These are phyloP conservation scores for Drosophila ezoana DNA, from an alignment of 2,888 invertebrate species.

Conservation along the genomic window DNA sequence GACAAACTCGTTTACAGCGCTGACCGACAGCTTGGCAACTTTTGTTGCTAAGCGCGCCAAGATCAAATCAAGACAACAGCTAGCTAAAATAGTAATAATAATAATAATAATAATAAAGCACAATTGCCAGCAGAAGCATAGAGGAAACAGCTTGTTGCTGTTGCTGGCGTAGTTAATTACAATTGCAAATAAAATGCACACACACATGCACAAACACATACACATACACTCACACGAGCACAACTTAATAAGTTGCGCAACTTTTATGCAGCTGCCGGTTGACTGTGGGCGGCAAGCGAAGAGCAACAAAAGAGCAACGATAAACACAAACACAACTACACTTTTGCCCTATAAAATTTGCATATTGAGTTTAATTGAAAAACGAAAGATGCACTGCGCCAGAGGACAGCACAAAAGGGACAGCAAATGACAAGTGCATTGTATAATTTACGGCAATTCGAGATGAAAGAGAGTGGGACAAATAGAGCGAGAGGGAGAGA, in stretches of 20 bases:
- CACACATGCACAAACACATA: conserved; percentile 18
- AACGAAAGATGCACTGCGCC: conserved; percentile 17
- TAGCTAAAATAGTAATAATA: conserved; percentile 11
- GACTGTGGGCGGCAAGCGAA: conserved; percentile 20
- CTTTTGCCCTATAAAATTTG: conserved; percentile 68
- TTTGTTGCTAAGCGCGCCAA: conserved; percentile 71
- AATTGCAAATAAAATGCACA: conserved; percentile 72
- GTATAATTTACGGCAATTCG: background rate
- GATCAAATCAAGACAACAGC: conserved; percentile 58
- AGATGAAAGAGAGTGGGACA: background rate
- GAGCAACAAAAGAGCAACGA: background rate
- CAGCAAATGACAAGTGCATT: conserved; percentile 27
- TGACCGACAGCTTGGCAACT: conserved; percentile 46
- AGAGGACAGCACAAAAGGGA: conserved; percentile 12
- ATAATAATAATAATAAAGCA: conserved; percentile 32
- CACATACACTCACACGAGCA: conserved; percentile 13
- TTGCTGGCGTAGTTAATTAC: conserved; percentile 55
- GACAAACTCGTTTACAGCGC: conserved; percentile 65
- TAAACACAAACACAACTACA: background rate
- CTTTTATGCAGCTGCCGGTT: conserved; percentile 48
- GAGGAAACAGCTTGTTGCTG: conserved; percentile 51
- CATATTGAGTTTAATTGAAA: conserved; percentile 41
- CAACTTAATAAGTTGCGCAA: conserved; percentile 64
- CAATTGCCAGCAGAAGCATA: conserved; percentile 20
- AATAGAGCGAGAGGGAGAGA: background rate